Evolutionary conservation across 2,888 invertebrate species (phyloP).

Genomic region (Drosophila robusta): DNA sequence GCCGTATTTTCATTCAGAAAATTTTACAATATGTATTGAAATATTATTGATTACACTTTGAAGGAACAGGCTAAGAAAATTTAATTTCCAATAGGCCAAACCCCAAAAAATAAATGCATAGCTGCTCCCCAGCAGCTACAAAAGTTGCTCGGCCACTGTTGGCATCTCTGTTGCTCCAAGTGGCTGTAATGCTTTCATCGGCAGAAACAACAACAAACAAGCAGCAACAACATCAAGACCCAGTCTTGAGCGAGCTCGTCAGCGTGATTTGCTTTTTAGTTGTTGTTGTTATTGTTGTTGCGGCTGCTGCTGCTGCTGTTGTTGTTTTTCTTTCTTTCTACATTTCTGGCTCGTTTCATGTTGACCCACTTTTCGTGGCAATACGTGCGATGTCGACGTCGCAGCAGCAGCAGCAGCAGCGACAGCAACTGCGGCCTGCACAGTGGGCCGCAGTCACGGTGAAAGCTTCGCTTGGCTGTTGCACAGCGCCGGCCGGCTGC

Average conservation of each 20-base stretch:
- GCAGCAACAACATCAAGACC: conserved; percentile 18
- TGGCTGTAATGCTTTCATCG: conserved; percentile 34
- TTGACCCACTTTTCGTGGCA: conserved; percentile 76
- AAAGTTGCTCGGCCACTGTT: conserved; percentile 20
- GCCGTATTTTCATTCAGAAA: neutral
- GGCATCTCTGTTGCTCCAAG: conserved; percentile 43
- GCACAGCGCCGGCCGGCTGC: neutral
- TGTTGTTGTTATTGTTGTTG: conserved; percentile 60
- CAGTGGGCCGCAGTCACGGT: conserved; percentile 60
- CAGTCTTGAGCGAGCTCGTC: conserved; percentile 64
- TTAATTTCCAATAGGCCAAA: conserved; percentile 54
- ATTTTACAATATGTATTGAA: neutral
- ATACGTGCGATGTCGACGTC: conserved; percentile 67
- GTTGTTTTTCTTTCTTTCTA: conserved; percentile 39
- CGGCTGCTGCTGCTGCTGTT: conserved; percentile 55
- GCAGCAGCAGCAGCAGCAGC: conserved; percentile 41
- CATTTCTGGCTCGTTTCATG: conserved; percentile 79
- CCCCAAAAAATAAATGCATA: conserved; percentile 45
- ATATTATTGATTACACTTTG: neutral
- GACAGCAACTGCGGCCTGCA: conserved; percentile 40
- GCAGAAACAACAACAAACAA: neutral
- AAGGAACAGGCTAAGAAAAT: neutral
- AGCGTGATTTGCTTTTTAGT: conserved; percentile 72
- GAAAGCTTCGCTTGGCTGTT: conserved; percentile 51
- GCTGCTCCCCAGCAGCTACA: conserved; percentile 26